A percentile compares a stretch with the other conserved stretches of the same genome.
Conservation (phyloP, 2,113 vertebrate genomes). For the Alaudala cheleensis region DNA sequence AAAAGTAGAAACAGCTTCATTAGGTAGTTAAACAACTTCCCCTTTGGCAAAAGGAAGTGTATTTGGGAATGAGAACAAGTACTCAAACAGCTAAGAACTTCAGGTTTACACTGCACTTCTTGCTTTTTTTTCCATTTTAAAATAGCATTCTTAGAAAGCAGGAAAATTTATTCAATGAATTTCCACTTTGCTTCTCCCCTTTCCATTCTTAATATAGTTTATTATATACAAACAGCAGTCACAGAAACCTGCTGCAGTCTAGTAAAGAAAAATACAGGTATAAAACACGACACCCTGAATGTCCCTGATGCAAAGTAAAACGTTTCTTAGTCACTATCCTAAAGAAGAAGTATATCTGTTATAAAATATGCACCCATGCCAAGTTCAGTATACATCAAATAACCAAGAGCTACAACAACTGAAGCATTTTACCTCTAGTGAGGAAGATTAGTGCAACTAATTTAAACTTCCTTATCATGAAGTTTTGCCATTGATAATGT, state of each 20-base stretch:
- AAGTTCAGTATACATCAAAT: background rate
- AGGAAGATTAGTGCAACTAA: background rate
- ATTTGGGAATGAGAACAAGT: slow-evolving; percentile 25
- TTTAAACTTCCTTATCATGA: background rate
- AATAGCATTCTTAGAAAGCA: background rate
- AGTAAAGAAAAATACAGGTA: background rate
- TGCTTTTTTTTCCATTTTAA: background rate
- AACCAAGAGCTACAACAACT: background rate
- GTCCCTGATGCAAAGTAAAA: background rate
- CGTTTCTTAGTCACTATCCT: background rate
- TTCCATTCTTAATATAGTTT: background rate
- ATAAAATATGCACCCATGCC: background rate
- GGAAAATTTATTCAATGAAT: background rate
- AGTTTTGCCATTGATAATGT: background rate
- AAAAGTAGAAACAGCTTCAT: slow-evolving; percentile 12
- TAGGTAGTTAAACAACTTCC: slow-evolving; percentile 36
- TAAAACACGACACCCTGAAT: background rate
- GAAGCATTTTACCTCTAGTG: background rate
- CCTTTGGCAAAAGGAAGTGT: slow-evolving; percentile 46
- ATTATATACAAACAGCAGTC: background rate
- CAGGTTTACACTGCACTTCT: background rate
- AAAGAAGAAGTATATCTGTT: background rate
- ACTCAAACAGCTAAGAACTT: background rate
- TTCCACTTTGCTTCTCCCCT: background rate
- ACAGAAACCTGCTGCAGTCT: background rate